Conservation (phyloP, 1,140 invertebrate genomes). For the Pantala flavescens region DNA sequence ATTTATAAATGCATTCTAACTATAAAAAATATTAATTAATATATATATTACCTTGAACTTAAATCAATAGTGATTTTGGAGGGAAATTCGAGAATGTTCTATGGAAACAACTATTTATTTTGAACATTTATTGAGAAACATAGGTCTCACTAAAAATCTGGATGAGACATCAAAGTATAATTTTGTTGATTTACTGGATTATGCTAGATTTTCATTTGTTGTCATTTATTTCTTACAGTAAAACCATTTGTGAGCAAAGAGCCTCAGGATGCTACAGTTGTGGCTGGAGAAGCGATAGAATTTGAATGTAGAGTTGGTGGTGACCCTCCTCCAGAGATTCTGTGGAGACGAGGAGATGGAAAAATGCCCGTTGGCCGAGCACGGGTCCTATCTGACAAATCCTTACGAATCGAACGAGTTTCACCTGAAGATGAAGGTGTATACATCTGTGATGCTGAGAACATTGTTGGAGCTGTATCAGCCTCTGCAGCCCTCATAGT, state of each 20-base stretch:
- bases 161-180: too few species aligned
- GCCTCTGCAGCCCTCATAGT: conserved; percentile 62
- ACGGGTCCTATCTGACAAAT: conserved; percentile 62
- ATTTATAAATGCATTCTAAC: too few species aligned
- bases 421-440: conserved; percentile 65
- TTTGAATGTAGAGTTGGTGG: conserved; percentile 85
- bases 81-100: neutral
- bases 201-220: too few species aligned
- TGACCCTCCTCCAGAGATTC: conserved; percentile 75
- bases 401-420: conserved; percentile 61
- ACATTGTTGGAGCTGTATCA: conserved; percentile 62
- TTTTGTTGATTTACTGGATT: too few species aligned
- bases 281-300: conserved; percentile 66
- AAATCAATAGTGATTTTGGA: neutral
- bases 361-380: conserved; percentile 67
- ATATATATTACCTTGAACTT: too few species aligned
- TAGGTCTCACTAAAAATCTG: too few species aligned
- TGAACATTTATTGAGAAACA: too few species aligned
- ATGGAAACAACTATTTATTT: too few species aligned
- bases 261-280: conserved; percentile 71
- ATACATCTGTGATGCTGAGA: conserved; percentile 71
- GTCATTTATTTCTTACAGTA: conserved; percentile 42
- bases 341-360: conserved; percentile 80
- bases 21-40: too few species aligned
- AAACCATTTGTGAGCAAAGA: conserved; percentile 79